A percentile compares a stretch with the other conserved stretches of the same genome.
Conservation (phyloP, 2,797 vertebrate genomes). For the Acanthiza pusilla region DNA sequence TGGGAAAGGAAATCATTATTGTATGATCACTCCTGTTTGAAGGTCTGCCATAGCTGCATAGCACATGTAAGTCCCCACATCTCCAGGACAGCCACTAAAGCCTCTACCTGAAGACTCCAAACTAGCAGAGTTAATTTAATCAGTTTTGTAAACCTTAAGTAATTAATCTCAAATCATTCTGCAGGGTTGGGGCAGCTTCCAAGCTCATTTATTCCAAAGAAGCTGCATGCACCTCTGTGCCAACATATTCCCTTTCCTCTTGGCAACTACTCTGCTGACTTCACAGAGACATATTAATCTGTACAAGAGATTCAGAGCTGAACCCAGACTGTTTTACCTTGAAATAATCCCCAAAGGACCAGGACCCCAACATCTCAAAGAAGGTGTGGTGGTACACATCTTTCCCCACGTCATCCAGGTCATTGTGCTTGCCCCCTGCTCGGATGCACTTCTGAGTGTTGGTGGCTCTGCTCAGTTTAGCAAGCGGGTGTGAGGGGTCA, state of each 20-base stretch:
- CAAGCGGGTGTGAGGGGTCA: conserved; percentile 94
- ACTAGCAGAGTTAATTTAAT: not conserved
- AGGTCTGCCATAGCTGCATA: not conserved
- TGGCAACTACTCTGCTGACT: not conserved
- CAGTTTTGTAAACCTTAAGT: not conserved
- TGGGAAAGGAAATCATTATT: not conserved
- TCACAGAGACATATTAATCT: rapidly evolving
- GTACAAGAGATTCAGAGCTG: not conserved
- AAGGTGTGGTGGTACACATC: conserved; percentile 99
- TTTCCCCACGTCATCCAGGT: conserved; percentile 97
- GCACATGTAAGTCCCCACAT: not conserved
- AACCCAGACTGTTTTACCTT: conserved; percentile 79
- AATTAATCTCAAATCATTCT: not conserved
- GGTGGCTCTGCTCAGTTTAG: conserved; percentile 88
- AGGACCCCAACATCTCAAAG: conserved; percentile 98
- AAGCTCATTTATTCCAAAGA: not conserved
- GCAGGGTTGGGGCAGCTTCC: not conserved
- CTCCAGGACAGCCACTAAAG: not conserved
- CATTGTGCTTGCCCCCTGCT: conserved; percentile 97
- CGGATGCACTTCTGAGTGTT: conserved; percentile 99
- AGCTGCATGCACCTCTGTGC: not conserved
- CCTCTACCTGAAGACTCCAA: not conserved
- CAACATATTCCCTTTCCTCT: not conserved
- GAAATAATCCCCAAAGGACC: conserved; percentile 99
- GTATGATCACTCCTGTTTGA: not conserved